phyloP scores from a whole-genome alignment of 2,888 invertebrate species.

The Erannis defoliaria region DNA sequence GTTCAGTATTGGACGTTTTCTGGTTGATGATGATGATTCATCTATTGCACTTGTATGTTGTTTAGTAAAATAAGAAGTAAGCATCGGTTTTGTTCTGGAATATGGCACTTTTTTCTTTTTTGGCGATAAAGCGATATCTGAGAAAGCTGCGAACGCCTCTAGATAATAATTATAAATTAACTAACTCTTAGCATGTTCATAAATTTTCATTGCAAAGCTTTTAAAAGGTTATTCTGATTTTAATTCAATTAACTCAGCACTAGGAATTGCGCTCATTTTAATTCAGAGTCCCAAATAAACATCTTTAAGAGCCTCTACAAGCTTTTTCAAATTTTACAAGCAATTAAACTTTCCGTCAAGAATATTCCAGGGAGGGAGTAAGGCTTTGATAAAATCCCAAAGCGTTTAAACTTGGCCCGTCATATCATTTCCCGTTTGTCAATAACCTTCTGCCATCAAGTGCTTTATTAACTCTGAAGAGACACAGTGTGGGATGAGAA shows the following conservation, averaged over 20 bases:
- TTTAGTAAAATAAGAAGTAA: no score
- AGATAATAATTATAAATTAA: no score
- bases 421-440: constrained; percentile 28
- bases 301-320: not conserved
- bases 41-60: no score
- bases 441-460: constrained; percentile 26
- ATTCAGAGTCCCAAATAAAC: not conserved
- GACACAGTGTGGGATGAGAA: not conserved
- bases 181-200: no score
- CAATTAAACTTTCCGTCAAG: constrained; percentile 22
- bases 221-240: not conserved
- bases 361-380: not conserved
- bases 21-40: no score
- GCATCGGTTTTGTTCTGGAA: no score
- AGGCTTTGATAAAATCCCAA: constrained; percentile 22
- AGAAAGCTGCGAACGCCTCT: no score
- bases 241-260: not conserved
- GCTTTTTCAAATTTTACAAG: constrained; percentile 14
- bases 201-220: not conserved
- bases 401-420: constrained; percentile 19
- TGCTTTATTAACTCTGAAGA: constrained; percentile 19
- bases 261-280: not conserved
- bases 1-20: no score
- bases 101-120: no score
- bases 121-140: no score